Conservation (phyloP, 2,113 vertebrate species). For the Progne subis region DNA sequence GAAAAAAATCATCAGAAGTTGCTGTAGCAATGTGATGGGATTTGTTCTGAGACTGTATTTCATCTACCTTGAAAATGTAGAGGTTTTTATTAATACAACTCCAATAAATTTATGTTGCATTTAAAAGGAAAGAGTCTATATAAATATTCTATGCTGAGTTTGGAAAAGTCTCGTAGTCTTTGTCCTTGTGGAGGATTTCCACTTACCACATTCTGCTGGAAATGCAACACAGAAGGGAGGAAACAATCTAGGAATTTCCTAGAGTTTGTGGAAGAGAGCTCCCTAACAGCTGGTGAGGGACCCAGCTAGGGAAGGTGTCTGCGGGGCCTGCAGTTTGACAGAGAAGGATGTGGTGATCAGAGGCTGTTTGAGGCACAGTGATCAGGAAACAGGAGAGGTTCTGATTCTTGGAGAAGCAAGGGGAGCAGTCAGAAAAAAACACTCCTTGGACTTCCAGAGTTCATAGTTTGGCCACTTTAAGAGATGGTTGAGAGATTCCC, state of each 20-base stretch:
- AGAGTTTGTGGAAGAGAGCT: neutral
- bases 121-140: neutral
- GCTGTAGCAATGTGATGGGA: neutral
- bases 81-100: neutral
- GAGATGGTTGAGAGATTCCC: neutral
- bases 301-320: rapidly evolving
- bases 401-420: neutral
- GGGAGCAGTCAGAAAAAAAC: neutral
- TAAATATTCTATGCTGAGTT: neutral
- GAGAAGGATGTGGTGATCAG: neutral
- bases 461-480: neutral
- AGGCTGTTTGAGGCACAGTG: neutral
- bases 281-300: neutral
- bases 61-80: neutral
- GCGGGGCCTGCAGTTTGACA: no score
- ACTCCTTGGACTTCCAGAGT: neutral
- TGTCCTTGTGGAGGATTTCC: neutral
- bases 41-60: neutral
- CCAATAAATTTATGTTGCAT: neutral
- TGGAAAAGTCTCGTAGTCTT: neutral
- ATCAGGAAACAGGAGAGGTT: neutral
- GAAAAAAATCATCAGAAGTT: neutral
- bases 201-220: neutral
- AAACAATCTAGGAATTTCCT: neutral
- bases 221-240: neutral